phyloP scores from a whole-genome alignment of 1,140 invertebrate species.

The Cydia fagiglandana region DNA sequence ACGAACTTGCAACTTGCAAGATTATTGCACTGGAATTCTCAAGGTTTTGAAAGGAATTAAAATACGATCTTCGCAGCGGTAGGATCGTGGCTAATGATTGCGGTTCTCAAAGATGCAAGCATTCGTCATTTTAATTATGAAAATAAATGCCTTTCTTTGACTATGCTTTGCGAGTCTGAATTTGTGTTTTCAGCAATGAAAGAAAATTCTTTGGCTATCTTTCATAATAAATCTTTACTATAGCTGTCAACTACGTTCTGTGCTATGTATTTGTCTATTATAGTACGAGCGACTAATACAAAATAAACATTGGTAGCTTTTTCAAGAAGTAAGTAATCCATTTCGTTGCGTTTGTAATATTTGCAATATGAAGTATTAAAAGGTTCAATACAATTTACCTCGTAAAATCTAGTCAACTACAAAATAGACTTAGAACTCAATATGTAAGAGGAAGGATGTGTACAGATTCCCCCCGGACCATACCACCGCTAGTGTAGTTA shows the following conservation, averaged over 20 bases:
- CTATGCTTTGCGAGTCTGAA: not conserved
- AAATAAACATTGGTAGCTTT: too few species aligned
- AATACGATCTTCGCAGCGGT: not conserved
- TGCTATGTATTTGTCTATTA: too few species aligned
- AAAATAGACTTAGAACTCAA: too few species aligned
- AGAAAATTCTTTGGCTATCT: not conserved
- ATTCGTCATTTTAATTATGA: not conserved
- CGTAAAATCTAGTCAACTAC: too few species aligned
- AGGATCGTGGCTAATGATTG: slow-evolving; percentile 1
- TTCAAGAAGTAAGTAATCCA: too few species aligned
- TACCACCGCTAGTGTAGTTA: too few species aligned
- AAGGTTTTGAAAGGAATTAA: not conserved
- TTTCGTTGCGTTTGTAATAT: too few species aligned
- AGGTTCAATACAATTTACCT: not conserved
- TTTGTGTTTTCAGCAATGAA: not conserved
- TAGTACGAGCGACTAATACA: too few species aligned
- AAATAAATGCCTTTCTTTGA: not conserved
- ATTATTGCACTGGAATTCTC: slow-evolving; percentile 10
- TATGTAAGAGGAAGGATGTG: too few species aligned
- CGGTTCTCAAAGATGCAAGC: not conserved
- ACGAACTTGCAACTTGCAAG: not conserved
- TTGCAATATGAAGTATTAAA: not conserved
- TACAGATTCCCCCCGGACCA: too few species aligned
- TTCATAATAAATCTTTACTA: too few species aligned
- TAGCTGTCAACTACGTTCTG: too few species aligned